These are phyloP conservation scores for Pollenia angustigena DNA, from an alignment of 2,888 invertebrate species.

Conservation along the genomic window DNA sequence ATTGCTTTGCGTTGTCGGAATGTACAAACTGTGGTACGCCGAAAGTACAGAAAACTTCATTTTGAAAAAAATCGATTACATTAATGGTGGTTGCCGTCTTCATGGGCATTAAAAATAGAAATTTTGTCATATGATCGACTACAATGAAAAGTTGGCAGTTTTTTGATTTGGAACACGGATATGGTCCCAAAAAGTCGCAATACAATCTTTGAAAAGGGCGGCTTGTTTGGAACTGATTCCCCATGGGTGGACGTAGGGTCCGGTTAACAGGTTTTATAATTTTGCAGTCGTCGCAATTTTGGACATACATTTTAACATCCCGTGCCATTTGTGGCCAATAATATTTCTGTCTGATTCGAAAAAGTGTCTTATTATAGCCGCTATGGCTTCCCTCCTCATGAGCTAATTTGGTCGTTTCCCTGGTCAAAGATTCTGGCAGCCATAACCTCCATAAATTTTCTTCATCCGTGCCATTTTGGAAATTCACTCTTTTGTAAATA, in stretches of 20 bases:
- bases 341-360: conserved; percentile 30
- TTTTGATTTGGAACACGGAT: conserved; percentile 8
- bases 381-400: conserved; percentile 42
- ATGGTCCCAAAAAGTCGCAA: conserved; percentile 26
- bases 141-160: conserved; percentile 25
- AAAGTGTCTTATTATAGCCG: conserved; percentile 36
- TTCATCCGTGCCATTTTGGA: neutral
- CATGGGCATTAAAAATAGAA: conserved; percentile 38
- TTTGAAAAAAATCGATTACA: conserved; percentile 42
- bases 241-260: conserved; percentile 34
- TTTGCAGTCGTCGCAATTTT: conserved; percentile 28
- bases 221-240: conserved; percentile 5
- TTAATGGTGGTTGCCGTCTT: conserved; percentile 12
- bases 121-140: conserved; percentile 36
- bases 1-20: conserved; percentile 56
- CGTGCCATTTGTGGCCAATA: conserved; percentile 41
- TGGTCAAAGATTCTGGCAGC: conserved; percentile 25
- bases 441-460: conserved; percentile 47
- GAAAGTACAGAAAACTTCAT: conserved; percentile 48
- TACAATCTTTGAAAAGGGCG: conserved; percentile 27
- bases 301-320: conserved; percentile 7
- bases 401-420: neutral
- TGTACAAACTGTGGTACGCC: conserved; percentile 55
- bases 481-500: conserved; percentile 40
- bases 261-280: conserved; percentile 23